Evolutionary conservation across 2,797 vertebrate genomes (phyloP).

Genomic region (Antrozous pallidus): DNA sequence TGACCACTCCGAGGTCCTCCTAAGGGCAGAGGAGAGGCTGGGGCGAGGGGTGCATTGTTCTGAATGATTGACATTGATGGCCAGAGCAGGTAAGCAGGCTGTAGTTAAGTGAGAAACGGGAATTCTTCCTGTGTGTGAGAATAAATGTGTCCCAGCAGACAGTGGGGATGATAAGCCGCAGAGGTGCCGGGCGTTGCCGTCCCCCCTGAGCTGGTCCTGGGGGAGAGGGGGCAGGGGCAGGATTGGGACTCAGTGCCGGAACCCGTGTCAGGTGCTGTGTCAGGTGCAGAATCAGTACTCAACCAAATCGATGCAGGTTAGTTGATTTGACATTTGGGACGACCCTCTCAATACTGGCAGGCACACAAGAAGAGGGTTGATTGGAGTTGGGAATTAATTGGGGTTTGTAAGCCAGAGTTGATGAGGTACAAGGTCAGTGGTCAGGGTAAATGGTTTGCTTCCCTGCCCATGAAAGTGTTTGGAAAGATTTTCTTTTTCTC

Average conservation of each 20-base stretch:
- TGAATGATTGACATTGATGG: background rate
- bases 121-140: background rate
- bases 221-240: background rate
- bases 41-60: background rate
- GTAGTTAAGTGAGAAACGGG: background rate
- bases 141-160: background rate
- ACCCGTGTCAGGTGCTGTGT: background rate
- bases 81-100: background rate
- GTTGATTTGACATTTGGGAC: slow-evolving; percentile 10
- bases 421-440: background rate
- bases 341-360: background rate
- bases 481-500: slow-evolving; percentile 29
- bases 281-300: background rate
- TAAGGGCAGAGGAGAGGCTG: background rate
- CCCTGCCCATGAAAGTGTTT: background rate
- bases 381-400: background rate
- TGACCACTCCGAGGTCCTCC: background rate
- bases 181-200: background rate
- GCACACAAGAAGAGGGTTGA: background rate
- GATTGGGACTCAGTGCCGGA: background rate
- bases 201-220: background rate
- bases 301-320: background rate
- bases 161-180: background rate
- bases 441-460: background rate
- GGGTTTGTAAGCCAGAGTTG: background rate